Evolutionary conservation across 2,888 invertebrate genomes (phyloP).

Genomic region (Diadromus collaris): DNA sequence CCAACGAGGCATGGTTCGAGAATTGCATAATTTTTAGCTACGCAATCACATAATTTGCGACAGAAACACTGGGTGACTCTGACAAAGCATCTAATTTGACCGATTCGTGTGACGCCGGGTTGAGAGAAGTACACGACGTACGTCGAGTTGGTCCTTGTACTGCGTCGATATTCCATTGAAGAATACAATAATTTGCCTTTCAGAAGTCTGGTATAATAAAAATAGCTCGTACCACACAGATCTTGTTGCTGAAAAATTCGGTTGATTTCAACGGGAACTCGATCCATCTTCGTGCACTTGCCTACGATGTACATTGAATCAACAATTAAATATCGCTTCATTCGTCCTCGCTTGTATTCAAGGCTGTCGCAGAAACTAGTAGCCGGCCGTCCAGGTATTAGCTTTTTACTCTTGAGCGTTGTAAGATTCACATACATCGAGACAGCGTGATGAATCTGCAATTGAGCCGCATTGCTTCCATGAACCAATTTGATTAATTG

Average conservation of each 20-base stretch:
- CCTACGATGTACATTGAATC: slow-evolving; percentile 42
- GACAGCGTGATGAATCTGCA: slow-evolving; percentile 48
- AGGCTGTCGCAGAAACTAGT: slow-evolving; percentile 35
- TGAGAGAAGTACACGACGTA: slow-evolving; percentile 32
- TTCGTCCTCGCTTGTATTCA: slow-evolving; percentile 13
- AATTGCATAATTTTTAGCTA: not conserved
- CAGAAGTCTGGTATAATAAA: slow-evolving; percentile 45
- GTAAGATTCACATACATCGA: slow-evolving; percentile 36
- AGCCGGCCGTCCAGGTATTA: slow-evolving; percentile 35
- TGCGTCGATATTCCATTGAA: slow-evolving; percentile 36
- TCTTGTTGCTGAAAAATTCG: slow-evolving; percentile 23
- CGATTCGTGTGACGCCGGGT: slow-evolving; percentile 25
- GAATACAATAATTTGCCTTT: slow-evolving; percentile 50
- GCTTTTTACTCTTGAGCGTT: slow-evolving; percentile 37
- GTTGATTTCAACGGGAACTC: slow-evolving; percentile 13
- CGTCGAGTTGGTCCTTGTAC: slow-evolving; percentile 45
- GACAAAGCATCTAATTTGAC: slow-evolving; percentile 45
- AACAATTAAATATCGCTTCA: slow-evolving; percentile 35
- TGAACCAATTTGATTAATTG: slow-evolving; percentile 40
- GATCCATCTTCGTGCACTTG: slow-evolving; percentile 6
- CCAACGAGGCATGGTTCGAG: not conserved
- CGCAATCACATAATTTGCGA: slow-evolving; percentile 36
- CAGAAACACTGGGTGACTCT: slow-evolving; percentile 46
- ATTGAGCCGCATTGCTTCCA: slow-evolving; percentile 52
- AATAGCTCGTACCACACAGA: slow-evolving; percentile 4